A percentile compares a stretch with the other conserved stretches of the same genome.
Evolutionary conservation across 2,113 vertebrate species (phyloP).

Genomic region (Haemorhous mexicanus): DNA sequence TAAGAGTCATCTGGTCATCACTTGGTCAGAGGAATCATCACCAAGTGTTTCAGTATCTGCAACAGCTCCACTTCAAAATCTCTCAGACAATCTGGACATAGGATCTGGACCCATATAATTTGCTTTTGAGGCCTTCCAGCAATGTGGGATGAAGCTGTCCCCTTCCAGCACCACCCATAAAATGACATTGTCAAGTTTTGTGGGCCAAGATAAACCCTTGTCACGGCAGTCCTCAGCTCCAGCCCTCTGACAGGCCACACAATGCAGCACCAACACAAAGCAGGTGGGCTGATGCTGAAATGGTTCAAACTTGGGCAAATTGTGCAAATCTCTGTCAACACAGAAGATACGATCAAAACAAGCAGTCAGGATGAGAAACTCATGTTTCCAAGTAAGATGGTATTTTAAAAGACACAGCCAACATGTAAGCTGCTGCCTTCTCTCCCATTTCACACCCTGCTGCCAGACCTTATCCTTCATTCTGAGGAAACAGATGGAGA

Average conservation of each 20-base stretch:
- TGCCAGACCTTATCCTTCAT: not conserved
- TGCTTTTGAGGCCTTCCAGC: not conserved
- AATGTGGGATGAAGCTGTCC: not conserved
- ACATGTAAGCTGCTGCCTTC: slow-evolving; percentile 1
- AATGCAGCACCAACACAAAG: not conserved
- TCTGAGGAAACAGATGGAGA: not conserved
- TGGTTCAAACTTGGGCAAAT: not conserved
- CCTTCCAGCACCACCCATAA: not conserved
- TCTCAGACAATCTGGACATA: not conserved
- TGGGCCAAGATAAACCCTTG: not conserved
- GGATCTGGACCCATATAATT: not conserved
- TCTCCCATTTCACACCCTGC: not conserved
- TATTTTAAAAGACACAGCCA: slow-evolving; percentile 26
- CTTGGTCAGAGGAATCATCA: not conserved
- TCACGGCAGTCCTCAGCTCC: not conserved
- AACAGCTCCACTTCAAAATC: not conserved
- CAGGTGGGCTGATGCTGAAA: not conserved
- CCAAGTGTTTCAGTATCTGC: not conserved
- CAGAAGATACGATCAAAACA: not conserved
- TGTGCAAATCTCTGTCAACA: not conserved
- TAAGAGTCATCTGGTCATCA: not conserved
- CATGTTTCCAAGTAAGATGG: slow-evolving; percentile 17
- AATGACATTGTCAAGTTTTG: accelerated
- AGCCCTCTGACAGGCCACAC: not conserved
- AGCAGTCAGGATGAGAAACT: not conserved